Evolutionary conservation across 2,888 invertebrate species (phyloP), one percentile per base, ranked within the genome.

Genomic region (Apamea monoglypha): DNA sequence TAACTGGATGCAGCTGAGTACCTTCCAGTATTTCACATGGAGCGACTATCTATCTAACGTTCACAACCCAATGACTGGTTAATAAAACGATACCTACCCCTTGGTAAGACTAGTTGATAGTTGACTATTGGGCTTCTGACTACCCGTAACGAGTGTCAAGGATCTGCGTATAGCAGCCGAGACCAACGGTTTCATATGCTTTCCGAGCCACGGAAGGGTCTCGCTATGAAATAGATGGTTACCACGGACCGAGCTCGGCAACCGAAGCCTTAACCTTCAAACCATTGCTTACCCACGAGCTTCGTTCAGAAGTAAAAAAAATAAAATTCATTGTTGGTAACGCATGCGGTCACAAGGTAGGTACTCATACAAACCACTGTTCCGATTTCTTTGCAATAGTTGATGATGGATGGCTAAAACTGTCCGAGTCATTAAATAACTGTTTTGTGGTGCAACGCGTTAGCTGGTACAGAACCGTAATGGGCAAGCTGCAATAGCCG

Each of bases 371-470:
- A 75, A 74, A 59, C 16, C 68, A 44, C 40, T 70, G 16, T 67
- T 16, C 71, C 59, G 50, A 63, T 80, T 85, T 56, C 70, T 18
- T 67, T 68, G 69, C 50, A 63, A 68, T 71, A 16, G 36, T 59
- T 63, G 36, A 56, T 81, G 71, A 85, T 85, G 36, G 40, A 85
- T 68, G 56, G 29, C 59, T 44, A 25, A 29, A 56, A 68, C 53
- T 29, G 47, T 61, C 6, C 14, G 44, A 66, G 56, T 12, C 25
- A 44, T 70, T 64, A 53, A 50, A 59, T 69, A 84, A 66, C 69
- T 70, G 84, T 74, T n/a, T 16, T 59, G 73, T 69, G 85, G 47
- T 63, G 74, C 25, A 78, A 64, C 61, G 29, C 18, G 44, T 50
- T 71, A 47, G 29, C 47, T 29, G 61, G 8, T 68, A 53, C 21